A percentile compares a stretch with the other conserved stretches of the same genome.
phyloP scores from a whole-genome alignment of 1,140 invertebrate genomes.

The Portunus trituberculatus region DNA sequence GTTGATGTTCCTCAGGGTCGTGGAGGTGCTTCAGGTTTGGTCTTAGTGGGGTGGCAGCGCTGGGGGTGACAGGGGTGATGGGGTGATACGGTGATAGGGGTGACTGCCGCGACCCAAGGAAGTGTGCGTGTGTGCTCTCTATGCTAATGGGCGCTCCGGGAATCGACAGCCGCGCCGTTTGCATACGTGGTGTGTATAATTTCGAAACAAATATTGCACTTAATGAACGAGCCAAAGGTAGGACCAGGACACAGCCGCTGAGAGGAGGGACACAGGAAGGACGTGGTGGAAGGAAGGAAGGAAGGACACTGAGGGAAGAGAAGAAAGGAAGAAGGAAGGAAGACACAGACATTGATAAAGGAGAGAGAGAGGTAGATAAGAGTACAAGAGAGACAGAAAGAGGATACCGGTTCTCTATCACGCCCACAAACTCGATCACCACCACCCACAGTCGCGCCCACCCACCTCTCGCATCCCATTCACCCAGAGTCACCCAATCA shows the following conservation, averaged over 20 bases:
- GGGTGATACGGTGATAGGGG: background rate
- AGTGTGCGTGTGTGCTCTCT: background rate
- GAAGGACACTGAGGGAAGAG: background rate
- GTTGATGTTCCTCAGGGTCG: background rate
- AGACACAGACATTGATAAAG: background rate
- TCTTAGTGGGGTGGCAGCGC: background rate
- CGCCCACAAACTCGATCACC: background rate
- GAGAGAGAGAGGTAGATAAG: background rate
- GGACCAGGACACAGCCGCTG: background rate
- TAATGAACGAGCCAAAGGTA: background rate
- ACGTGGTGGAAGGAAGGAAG: background rate
- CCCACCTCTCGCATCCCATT: background rate
- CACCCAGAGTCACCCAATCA: background rate
- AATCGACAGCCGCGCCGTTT: slow-evolving; percentile 41
- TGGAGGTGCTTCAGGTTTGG: background rate
- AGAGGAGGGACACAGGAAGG: background rate
- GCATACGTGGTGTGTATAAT: slow-evolving; percentile 52
- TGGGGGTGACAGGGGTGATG: background rate
- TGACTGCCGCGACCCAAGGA: background rate
- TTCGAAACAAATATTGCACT: slow-evolving; percentile 29
- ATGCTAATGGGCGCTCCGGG: slow-evolving; percentile 35
- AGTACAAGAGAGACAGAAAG: background rate
- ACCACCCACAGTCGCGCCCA: background rate
- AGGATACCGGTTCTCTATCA: background rate
- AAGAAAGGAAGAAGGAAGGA: background rate